A percentile compares a stretch with the other conserved stretches of the same genome.
These are phyloP conservation scores for Lordiphosa mommai DNA, from an alignment of 1,140 invertebrate species.

Conservation along the genomic window DNA sequence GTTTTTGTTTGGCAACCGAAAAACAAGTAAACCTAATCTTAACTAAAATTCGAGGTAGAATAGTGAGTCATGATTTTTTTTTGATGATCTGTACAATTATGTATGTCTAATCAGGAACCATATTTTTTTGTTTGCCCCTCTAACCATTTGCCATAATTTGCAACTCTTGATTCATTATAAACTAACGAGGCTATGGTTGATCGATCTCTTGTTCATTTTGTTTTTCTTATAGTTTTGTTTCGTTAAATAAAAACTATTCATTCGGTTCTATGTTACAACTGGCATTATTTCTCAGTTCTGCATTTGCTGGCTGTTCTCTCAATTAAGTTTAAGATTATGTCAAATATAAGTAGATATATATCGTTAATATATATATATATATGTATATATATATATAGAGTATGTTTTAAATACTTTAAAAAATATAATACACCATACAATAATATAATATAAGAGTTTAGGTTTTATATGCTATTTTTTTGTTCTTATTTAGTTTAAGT, in stretches of 20 bases:
- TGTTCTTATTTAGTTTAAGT: slow-evolving; percentile 27
- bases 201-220: slow-evolving; percentile 17
- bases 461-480: slow-evolving; percentile 59
- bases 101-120: slow-evolving; percentile 38
- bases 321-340: slow-evolving; percentile 40
- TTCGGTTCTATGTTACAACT: slow-evolving; percentile 39
- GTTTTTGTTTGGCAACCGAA: not conserved
- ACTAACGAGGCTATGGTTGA: slow-evolving; percentile 72
- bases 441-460: slow-evolving; percentile 69
- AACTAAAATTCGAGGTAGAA: slow-evolving; percentile 45
- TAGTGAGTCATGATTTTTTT: slow-evolving; percentile 12
- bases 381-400: slow-evolving; percentile 56
- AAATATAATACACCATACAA: slow-evolving; percentile 77
- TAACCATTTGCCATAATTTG: slow-evolving; percentile 47
- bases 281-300: slow-evolving; percentile 33
- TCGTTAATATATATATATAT: slow-evolving; percentile 34
- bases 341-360: slow-evolving; percentile 67
- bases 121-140: slow-evolving; percentile 26
- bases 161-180: slow-evolving; percentile 50
- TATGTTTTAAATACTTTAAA: slow-evolving; percentile 73
- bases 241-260: slow-evolving; percentile 35
- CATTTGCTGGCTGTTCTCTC: slow-evolving; percentile 35
- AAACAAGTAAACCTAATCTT: slow-evolving; percentile 3
- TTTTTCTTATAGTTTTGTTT: slow-evolving; percentile 7
- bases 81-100: slow-evolving; percentile 18